Base-by-base conservation (phyloP, 2,797 vertebrate genomes). In the Halcyon chelicuti region DNA sequence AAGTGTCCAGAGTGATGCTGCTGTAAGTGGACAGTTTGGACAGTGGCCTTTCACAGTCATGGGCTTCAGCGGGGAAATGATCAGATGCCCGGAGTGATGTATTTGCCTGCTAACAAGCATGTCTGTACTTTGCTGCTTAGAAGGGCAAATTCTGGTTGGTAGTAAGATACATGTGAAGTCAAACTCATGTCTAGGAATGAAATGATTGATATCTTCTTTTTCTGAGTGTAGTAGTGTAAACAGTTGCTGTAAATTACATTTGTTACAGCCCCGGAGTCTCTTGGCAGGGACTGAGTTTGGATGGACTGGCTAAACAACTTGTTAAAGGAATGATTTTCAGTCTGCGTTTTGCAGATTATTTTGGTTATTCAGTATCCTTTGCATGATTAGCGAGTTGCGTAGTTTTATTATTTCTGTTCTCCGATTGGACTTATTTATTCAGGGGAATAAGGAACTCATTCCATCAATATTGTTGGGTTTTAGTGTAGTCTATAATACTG, bases 181-280 rank as follows among this genome's bases (percentile, higher is more conserved):
- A 83, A 67, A 77, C 23, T 46, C 84, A 60, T 77, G 21, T 63
- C 47, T 2, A 83, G 68, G 87, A 80, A 74, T 78, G 13, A 89
- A 90, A 82, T 83, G 42, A 78, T 70, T 81, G 47, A 62, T 80
- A 68, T n/a, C 44, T 79, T 79, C 35, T 86, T 92, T 96, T 90
- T 93, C 71, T 90, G 76, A 91, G 81, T 5, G 2, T 61, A 72
- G 18, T 47, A 54, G 8, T 72, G 40, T 74, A 87, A 96, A 72
- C 73, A 81, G 91, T 95, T 86, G 55, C 70, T 78, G 40, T 84
- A 83, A 83, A 90, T 90, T 72, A 6, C 35, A 19, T 90, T 93
- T 91, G 79, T 86, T 88, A 91, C 79, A 91, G 79, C 78, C 79
- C 35, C 70, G 78, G 87, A 83, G 35, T 81, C 76, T 81, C 88